Base-by-base conservation (phyloP, 2,113 vertebrate genomes). In the Colistium nudipinnis region DNA sequence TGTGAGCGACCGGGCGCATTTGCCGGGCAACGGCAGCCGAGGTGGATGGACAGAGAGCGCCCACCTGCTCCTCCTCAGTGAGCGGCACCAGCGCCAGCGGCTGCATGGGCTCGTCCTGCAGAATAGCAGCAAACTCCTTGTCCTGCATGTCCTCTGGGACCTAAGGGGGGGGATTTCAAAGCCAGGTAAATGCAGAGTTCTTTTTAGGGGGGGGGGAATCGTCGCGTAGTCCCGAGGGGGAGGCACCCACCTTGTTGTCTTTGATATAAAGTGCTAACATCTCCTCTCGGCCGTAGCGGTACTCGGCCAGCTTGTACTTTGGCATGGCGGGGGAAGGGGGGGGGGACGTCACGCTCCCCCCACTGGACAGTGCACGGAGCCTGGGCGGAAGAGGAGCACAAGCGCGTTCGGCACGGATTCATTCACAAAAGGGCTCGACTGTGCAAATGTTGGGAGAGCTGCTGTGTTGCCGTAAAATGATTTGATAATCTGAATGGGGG, bases 241-340 rank as follows among this genome's bases (percentile, higher is more conserved):
- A 16, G 22, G 17, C 13, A 78, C 70, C 20, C 1, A 95, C 96
- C 95, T 96, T 97, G 91, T 95, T 93, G 89, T 97, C 96, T 92
- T 96, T 97, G 90, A 97, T 70, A 80, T 96, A 97, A 94, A 97
- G 96, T 91, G 96, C 96, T 94, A 97, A 90, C 96, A 97, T 97
- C 92, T 97, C 96, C 90, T 97, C 96, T 85, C 96, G 92, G 83
- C 96, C 96, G 11, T 97, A 97, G 87, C 96, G 95, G 83, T 96
- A 96, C 65, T 97, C 96, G 59, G 96, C 96, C 89, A 97, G 91
- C 92, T 97, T 97, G 92, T 97, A 97, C 88, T 97, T 97, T 94
- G 95, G 96, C 94, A 96, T 96, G 91, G 95, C 95, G 17, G 96
- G 96, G 83, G 95, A 97, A 51, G 95, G 94, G 75, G 95, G 95